phyloP scores from a whole-genome alignment of 2,113 vertebrate species.

The Brienomyrus longianalis region DNA sequence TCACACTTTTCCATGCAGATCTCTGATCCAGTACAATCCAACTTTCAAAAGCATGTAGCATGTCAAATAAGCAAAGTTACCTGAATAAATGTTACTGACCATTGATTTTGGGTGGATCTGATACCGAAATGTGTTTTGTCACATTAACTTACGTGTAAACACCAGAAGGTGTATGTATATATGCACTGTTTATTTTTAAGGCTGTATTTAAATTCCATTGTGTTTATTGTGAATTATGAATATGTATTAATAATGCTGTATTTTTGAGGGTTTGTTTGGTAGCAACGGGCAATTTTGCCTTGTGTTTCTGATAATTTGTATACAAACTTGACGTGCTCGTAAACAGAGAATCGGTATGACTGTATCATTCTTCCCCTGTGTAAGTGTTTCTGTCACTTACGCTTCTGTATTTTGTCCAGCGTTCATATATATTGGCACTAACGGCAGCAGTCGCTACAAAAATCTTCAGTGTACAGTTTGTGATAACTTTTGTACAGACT shows the following conservation, averaged over 20 bases:
- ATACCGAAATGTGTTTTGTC: not conserved
- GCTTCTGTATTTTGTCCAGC: constrained; percentile 30
- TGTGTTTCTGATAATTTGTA: constrained; percentile 71
- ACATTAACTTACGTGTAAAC: not conserved
- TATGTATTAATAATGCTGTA: constrained; percentile 45
- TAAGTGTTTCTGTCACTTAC: constrained; percentile 66
- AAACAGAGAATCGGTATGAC: constrained; percentile 57
- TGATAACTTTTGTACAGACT: constrained; percentile 95
- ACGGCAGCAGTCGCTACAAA: constrained; percentile 64
- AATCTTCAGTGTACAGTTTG: constrained; percentile 89
- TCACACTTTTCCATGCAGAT: not conserved
- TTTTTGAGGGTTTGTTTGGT: constrained; percentile 31
- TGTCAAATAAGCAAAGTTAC: constrained; percentile 12
- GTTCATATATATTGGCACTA: constrained; percentile 63
- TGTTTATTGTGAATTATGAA: constrained; percentile 2
- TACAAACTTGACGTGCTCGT: constrained; percentile 69
- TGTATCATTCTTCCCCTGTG: constrained; percentile 62
- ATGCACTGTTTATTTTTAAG: constrained; percentile 15
- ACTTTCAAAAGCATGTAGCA: constrained; percentile 14
- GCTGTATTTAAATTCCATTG: constrained; percentile 6
- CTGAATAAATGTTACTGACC: not conserved
- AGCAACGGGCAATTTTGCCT: constrained; percentile 48
- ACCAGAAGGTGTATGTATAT: constrained; percentile 10
- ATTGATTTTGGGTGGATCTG: constrained; percentile 2
- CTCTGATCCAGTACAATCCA: not conserved